Conservation (phyloP, 2,797 vertebrate genomes). For the Alfaro cultratus region DNA sequence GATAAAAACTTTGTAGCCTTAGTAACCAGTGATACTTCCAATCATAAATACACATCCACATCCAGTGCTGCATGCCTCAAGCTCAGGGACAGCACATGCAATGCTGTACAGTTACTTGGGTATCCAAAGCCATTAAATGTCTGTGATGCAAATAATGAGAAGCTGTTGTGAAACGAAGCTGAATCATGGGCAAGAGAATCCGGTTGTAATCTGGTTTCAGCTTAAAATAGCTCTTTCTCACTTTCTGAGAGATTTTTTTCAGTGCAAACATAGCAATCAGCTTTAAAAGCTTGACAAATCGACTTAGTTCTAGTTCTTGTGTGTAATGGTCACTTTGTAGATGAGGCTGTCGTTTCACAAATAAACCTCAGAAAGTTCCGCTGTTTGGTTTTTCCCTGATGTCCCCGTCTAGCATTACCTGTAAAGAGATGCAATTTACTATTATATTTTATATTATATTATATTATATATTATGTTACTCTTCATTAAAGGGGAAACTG, state of each 20-base stretch:
- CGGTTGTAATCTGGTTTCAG: constrained; percentile 23
- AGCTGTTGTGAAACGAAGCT: constrained; percentile 11
- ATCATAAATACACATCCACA: constrained; percentile 12
- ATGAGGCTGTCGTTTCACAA: constrained; percentile 15
- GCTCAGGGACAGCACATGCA: neutral
- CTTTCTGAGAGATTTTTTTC: constrained; percentile 9
- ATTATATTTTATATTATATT: too few species aligned
- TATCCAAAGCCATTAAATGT: neutral
- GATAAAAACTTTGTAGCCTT: constrained; percentile 31
- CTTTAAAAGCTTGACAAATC: neutral
- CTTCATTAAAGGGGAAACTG: too few species aligned
- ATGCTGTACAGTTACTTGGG: neutral
- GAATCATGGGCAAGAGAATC: constrained; percentile 18
- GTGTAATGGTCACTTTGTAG: constrained; percentile 2
- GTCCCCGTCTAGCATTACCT: neutral
- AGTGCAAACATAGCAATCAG: constrained; percentile 21
- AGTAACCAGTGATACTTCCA: constrained; percentile 9
- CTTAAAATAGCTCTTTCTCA: constrained; percentile 5
- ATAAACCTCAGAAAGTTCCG: neutral
- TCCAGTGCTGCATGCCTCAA: constrained; percentile 15
- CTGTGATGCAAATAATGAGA: constrained; percentile 5
- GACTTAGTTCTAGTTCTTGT: constrained; percentile 13
- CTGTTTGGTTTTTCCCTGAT: constrained; percentile 1
- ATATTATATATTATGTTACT: too few species aligned
- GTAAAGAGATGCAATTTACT: too few species aligned